Evolutionary conservation across 2,797 vertebrate genomes (phyloP).

Genomic region (Lateolabrax maculatus): DNA sequence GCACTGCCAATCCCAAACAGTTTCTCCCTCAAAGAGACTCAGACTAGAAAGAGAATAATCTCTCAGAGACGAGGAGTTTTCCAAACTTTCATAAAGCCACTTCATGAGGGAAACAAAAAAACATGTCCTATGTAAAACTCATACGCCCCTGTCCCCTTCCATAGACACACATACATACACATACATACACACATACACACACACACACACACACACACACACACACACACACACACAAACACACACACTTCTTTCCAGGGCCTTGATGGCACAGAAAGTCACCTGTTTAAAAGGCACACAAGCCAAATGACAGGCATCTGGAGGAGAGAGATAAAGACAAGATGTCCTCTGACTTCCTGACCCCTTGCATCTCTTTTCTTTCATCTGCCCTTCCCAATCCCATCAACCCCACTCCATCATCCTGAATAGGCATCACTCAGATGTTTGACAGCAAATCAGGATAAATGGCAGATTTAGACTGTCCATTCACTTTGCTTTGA

Average conservation of each 20-base stretch:
- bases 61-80: constrained; percentile 32
- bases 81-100: constrained; percentile 47
- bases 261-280: constrained; percentile 15
- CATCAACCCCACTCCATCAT: constrained; percentile 63
- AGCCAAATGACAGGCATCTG: constrained; percentile 54
- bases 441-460: constrained; percentile 70
- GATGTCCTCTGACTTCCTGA: constrained; percentile 67
- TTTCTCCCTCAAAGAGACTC: constrained; percentile 40
- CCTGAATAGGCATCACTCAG: constrained; percentile 67
- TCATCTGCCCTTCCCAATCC: constrained; percentile 54
- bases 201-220: too few species aligned
- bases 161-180: neutral
- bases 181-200: too few species aligned
- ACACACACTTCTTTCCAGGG: neutral
- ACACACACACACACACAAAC: too few species aligned
- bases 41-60: constrained; percentile 48
- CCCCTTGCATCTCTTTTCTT: constrained; percentile 48
- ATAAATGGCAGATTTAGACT: constrained; percentile 64
- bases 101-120: constrained; percentile 7
- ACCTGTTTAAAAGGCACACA: constrained; percentile 52
- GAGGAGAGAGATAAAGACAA: constrained; percentile 61
- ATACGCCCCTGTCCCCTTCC: neutral
- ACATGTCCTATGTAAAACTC: neutral
- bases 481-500: constrained; percentile 49
- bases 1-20: constrained; percentile 43